Evolutionary conservation across 1,140 invertebrate genomes (phyloP).

Genomic region (Notospermus geniculatus): DNA sequence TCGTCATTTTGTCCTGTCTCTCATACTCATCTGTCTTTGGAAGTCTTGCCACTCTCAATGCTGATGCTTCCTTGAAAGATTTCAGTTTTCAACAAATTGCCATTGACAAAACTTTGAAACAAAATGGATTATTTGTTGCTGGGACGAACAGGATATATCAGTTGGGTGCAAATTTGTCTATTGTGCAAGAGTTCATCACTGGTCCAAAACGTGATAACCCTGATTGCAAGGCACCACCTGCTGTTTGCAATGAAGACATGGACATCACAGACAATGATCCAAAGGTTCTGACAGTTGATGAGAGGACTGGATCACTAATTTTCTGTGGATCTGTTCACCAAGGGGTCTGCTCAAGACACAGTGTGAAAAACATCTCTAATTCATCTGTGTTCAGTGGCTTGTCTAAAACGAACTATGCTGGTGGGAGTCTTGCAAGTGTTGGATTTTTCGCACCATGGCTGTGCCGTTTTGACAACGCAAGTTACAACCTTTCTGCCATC

Average conservation of each 20-base stretch:
- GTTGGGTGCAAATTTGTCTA: not conserved
- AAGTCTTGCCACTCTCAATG: too few species aligned
- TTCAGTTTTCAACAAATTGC: too few species aligned
- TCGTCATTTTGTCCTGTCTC: too few species aligned
- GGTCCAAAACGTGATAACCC: not conserved
- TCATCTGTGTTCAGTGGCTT: not conserved
- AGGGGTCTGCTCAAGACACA: not conserved
- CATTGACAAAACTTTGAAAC: too few species aligned
- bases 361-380: not conserved
- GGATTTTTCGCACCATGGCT: not conserved
- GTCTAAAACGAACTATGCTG: not conserved
- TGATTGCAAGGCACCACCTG: not conserved
- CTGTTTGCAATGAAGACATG: not conserved
- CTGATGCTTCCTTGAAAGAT: too few species aligned
- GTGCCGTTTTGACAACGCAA: not conserved
- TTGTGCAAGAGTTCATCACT: not conserved
- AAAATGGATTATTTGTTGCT: not conserved
- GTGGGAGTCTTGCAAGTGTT: not conserved
- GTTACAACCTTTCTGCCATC: not conserved
- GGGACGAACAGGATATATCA: not conserved
- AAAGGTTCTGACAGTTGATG: slow-evolving; percentile 2
- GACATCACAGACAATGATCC: not conserved
- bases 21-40: too few species aligned
- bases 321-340: slow-evolving; percentile 4
- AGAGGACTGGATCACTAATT: not conserved